Base-by-base conservation (phyloP, 2,888 invertebrate genomes). In the Anorthoa munda region DNA sequence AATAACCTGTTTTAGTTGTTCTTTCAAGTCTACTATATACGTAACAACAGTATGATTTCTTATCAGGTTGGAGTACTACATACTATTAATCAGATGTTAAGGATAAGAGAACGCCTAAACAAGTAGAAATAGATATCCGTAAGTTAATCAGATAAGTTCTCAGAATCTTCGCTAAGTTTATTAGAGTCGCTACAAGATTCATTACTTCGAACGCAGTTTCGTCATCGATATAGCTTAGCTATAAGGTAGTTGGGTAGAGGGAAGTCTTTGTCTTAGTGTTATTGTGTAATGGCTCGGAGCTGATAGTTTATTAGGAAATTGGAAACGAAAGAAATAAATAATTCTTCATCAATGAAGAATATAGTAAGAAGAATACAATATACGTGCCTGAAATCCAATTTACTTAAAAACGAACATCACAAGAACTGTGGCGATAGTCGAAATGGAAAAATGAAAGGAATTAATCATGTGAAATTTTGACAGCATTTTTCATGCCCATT, bases 61-160 rank as follows among this genome's bases (percentile, higher is more conserved):
- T 64, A 77, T 59, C 59, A 61, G 48, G 48, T 70, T 17, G 1
- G 15, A 59, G 21, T 60, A 55, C n/a, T 65, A 77, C 46, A 39
- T 11, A 61, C 2, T 0, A n/a, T 4, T 18, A n/a, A 66, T 66
- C 50, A 48, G 9, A 46, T 53, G 2, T 46, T 48, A 21, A n/a
- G n/a, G 53, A 74, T 60, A 67, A 66, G 51, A 23, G 51, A 31
- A 69, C 39, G 26, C 3, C 15, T 59, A 21, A 53, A 72, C 46
- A 63, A 66, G 63, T 60, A 26, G 60, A 63, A 60, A 64, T 31
- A 58, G 46, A 64, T 60, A 64, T 63, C 80, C 83, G 81, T 85
- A 89, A 88, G 58, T 77, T 83, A 63, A 91, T 82, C 67, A 65
- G 63, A 82, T 72, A 84, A 79, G 80, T 84, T 84, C 48, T 45